These are phyloP conservation scores for Choloepus didactylus DNA, from an alignment of 2,797 vertebrate species.

Conservation along the genomic window DNA sequence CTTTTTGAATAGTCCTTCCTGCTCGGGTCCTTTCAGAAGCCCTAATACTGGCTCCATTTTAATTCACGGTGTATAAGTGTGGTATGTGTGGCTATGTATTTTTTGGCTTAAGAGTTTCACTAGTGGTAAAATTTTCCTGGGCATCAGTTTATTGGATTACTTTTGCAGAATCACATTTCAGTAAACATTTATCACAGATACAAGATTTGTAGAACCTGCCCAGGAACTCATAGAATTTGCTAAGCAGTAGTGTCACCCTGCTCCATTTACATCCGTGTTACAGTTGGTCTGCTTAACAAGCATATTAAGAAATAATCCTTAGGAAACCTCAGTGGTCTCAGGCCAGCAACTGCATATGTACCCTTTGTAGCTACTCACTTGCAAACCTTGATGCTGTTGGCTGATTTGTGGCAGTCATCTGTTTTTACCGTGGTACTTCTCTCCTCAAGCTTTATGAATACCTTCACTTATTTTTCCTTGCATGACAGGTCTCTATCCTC, in stretches of 20 bases:
- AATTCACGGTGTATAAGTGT: constrained; percentile 78
- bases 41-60: constrained; percentile 50
- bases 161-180: constrained; percentile 37
- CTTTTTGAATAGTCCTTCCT: constrained; percentile 93
- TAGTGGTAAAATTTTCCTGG: constrained; percentile 81
- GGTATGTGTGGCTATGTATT: constrained; percentile 82
- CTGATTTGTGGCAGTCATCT: background rate
- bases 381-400: background rate
- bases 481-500: constrained; percentile 80
- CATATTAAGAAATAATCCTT: background rate
- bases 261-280: background rate
- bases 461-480: constrained; percentile 74
- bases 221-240: constrained; percentile 27
- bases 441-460: constrained; percentile 78
- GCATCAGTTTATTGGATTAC: constrained; percentile 29
- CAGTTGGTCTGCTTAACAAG: background rate
- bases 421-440: constrained; percentile 75
- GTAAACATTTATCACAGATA: background rate
- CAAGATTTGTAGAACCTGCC: constrained; percentile 27
- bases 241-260: background rate
- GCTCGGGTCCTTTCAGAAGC: background rate
- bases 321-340: constrained; percentile 25
- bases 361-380: background rate
- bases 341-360: background rate
- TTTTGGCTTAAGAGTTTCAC: constrained; percentile 74